Conservation (phyloP, 2,113 vertebrate genomes). For the Salvelinus namaycush region DNA sequence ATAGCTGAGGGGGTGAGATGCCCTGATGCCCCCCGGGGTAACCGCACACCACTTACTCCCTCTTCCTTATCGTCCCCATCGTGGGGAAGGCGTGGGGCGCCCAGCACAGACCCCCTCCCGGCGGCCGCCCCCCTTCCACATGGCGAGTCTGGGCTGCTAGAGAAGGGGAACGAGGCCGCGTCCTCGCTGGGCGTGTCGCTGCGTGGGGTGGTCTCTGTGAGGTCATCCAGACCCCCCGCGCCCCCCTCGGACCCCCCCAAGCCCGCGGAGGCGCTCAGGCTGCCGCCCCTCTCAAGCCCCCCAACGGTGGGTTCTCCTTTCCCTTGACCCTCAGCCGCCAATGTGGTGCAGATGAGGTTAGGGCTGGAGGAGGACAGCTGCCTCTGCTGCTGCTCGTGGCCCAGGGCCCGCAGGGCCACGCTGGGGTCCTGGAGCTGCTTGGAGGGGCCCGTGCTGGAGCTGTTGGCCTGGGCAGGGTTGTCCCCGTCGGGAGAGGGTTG, state of each 20-base stretch:
- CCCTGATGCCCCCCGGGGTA: constrained; percentile 71
- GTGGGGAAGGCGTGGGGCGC: constrained; percentile 67
- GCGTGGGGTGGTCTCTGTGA: constrained; percentile 76
- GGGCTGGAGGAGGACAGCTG: constrained; percentile 90
- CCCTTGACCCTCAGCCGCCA: constrained; percentile 72
- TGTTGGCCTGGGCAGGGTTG: constrained; percentile 42
- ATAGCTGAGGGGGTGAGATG: constrained; percentile 88
- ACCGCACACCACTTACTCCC: constrained; percentile 63
- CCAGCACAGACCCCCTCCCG: constrained; percentile 67
- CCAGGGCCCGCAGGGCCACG: constrained; percentile 74
- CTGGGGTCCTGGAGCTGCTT: constrained; percentile 79
- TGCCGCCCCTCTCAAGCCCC: constrained; percentile 66
- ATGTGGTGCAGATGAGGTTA: constrained; percentile 86
- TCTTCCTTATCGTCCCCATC: constrained; percentile 79
- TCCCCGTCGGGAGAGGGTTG: constrained; percentile 67
- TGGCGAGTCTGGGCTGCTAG: constrained; percentile 88
- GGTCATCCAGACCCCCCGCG: constrained; percentile 68
- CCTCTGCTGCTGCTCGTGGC: constrained; percentile 82
- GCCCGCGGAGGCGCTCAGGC: constrained; percentile 67
- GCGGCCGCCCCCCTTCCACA: constrained; percentile 74
- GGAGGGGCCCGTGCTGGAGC: constrained; percentile 48
- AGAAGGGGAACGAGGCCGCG: constrained; percentile 83
- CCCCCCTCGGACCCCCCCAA: constrained; percentile 62
- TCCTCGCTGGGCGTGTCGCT: constrained; percentile 84
- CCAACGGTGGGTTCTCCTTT: constrained; percentile 63